Conservation (phyloP, 2,113 vertebrate species). For the Capricornis sumatraensis region DNA sequence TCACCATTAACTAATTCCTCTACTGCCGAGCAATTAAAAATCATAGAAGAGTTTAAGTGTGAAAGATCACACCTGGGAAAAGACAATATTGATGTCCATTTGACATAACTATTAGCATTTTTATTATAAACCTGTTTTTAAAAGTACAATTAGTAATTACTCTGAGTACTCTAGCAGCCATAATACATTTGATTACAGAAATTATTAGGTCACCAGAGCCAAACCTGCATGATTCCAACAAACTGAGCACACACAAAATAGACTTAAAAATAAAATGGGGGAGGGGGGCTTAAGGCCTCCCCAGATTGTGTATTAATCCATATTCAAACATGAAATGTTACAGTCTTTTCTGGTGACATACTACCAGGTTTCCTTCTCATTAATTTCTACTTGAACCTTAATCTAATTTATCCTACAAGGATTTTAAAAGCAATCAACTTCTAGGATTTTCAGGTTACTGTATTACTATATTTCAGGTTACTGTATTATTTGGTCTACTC, state of each 20-base stretch:
- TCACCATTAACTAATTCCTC: neutral
- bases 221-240: conserved; percentile 60
- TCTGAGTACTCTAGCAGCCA: conserved; percentile 40
- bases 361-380: conserved; percentile 30
- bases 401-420: conserved; percentile 17
- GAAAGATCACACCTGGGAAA: conserved; percentile 39
- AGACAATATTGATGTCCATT: conserved; percentile 40
- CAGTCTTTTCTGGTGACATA: neutral
- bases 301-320: conserved; percentile 37
- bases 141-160: conserved; percentile 39
- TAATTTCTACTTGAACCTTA: conserved; percentile 44
- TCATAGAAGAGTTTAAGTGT: conserved; percentile 39
- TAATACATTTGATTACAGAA: conserved; percentile 67
- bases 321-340: conserved; percentile 24
- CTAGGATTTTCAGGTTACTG: neutral
- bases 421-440: conserved; percentile 21
- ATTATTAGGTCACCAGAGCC: conserved; percentile 13
- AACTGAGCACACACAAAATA: conserved; percentile 51
- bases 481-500: neutral
- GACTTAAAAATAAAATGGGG: conserved; percentile 31
- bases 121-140: conserved; percentile 54
- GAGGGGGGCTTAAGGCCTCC: neutral
- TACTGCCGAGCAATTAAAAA: conserved; percentile 51
- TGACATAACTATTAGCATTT: conserved; percentile 25
- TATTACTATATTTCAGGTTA: conserved; percentile 1